Evolutionary conservation across 2,888 invertebrate genomes (phyloP).

Genomic region (Neoscelio sp.): DNA sequence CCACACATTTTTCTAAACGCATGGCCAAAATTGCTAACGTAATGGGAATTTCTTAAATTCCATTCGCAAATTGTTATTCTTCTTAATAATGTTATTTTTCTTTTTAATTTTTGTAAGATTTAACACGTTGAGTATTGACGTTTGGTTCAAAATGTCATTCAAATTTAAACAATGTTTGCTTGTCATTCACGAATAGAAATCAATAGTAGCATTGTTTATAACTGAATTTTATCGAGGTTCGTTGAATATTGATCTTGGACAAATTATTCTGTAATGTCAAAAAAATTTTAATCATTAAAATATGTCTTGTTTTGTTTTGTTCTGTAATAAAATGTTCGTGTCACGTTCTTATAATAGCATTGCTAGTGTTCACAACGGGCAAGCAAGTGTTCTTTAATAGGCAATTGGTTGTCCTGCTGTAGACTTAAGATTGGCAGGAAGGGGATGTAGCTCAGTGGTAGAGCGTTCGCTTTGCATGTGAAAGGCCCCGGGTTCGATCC

Average conservation of each 20-base stretch:
- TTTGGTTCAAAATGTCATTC: too few species aligned
- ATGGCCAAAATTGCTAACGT: conserved; percentile 37
- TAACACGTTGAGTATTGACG: conserved; percentile 1
- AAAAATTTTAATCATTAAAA: too few species aligned
- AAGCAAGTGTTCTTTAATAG: neutral
- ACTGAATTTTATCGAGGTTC: neutral
- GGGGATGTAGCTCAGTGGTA: conserved; percentile 99
- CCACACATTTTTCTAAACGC: conserved; percentile 25
- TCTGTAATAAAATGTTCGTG: too few species aligned
- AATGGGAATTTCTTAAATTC: too few species aligned
- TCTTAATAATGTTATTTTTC: neutral
- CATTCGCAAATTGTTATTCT: neutral
- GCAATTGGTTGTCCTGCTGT: neutral
- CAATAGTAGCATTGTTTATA: neutral
- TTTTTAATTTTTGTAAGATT: neutral
- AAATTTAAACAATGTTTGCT: too few species aligned
- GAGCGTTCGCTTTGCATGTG: conserved; percentile 99
- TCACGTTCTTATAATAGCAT: neutral
- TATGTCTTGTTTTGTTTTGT: too few species aligned
- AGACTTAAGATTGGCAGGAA: neutral
- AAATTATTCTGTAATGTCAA: too few species aligned
- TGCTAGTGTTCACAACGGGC: neutral
- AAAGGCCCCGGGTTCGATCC: conserved; percentile 99
- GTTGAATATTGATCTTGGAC: neutral
- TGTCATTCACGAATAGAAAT: too few species aligned